A percentile compares a stretch with the other conserved stretches of the same genome.
phyloP scores from a whole-genome alignment of 2,113 vertebrate genomes.

The Paramisgurnus dabryanus region DNA sequence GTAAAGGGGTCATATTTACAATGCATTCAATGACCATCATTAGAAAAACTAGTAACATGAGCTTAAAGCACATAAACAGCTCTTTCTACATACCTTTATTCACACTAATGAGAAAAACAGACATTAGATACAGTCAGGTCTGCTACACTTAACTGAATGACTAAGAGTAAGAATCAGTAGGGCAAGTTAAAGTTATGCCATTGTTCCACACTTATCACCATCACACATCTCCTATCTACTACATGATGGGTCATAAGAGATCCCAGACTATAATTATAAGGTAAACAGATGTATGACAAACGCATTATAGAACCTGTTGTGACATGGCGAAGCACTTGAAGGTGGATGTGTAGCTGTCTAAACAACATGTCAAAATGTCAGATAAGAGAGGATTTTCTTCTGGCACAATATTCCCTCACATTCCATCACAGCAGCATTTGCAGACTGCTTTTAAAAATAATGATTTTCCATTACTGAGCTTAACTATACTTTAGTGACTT shows the following conservation, averaged over 20 bases:
- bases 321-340: not conserved
- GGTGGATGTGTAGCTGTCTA: not conserved
- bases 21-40: slow-evolving; percentile 1
- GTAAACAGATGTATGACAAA: not conserved
- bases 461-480: not conserved
- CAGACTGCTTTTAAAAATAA: not conserved
- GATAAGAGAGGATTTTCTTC: not conserved
- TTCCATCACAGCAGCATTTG: not conserved
- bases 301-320: slow-evolving; percentile 2
- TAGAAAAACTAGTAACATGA: not conserved
- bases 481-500: not conserved
- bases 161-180: not conserved
- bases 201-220: not conserved
- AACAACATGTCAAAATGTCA: not conserved
- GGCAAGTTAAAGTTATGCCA: slow-evolving; percentile 9
- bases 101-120: slow-evolving; percentile 49
- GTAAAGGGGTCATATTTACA: not conserved
- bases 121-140: slow-evolving; percentile 10
- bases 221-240: not conserved
- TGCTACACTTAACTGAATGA: slow-evolving; percentile 1
- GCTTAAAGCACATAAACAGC: slow-evolving; percentile 4
- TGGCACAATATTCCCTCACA: not conserved
- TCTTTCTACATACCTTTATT: not conserved
- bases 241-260: not conserved
- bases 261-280: slow-evolving; percentile 7